Evolutionary conservation across 2,797 vertebrate genomes (phyloP).

Genomic region (Coregonus ussuriensis): DNA sequence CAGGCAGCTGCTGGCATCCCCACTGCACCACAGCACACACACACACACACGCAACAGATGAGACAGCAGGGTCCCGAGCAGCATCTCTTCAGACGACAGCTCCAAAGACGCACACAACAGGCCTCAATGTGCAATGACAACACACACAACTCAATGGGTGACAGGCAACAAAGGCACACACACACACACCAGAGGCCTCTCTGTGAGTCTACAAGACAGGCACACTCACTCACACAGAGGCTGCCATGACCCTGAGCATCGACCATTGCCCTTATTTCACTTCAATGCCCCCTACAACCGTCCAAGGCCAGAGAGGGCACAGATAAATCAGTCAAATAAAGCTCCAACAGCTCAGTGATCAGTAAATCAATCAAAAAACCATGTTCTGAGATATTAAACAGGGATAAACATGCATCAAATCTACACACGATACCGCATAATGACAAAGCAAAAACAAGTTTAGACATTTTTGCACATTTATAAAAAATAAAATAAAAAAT

Average conservation of each 20-base stretch:
- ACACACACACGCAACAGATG: not conserved
- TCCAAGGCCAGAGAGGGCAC: not conserved
- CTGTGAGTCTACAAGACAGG: not conserved
- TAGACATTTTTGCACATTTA: no score
- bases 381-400: not conserved
- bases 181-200: not conserved
- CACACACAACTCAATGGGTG: not conserved
- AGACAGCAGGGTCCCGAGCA: not conserved
- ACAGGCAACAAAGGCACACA: not conserved
- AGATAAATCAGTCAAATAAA: not conserved
- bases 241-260: not conserved
- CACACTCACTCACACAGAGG: not conserved
- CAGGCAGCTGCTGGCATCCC: slow-evolving; percentile 13
- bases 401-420: not conserved
- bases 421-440: no score
- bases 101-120: slow-evolving; percentile 9
- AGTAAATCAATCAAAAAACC: not conserved
- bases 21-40: not conserved
- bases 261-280: slow-evolving; percentile 4
- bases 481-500: no score
- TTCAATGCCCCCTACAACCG: not conserved
- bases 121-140: not conserved
- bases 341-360: not conserved
- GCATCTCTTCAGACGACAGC: not conserved
- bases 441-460: no score